Percentiles rank a stretch among this genome's conserved stretches.
Evolutionary conservation across 2,888 invertebrate genomes (phyloP).

Genomic region (Cheiracanthium punctorium): DNA sequence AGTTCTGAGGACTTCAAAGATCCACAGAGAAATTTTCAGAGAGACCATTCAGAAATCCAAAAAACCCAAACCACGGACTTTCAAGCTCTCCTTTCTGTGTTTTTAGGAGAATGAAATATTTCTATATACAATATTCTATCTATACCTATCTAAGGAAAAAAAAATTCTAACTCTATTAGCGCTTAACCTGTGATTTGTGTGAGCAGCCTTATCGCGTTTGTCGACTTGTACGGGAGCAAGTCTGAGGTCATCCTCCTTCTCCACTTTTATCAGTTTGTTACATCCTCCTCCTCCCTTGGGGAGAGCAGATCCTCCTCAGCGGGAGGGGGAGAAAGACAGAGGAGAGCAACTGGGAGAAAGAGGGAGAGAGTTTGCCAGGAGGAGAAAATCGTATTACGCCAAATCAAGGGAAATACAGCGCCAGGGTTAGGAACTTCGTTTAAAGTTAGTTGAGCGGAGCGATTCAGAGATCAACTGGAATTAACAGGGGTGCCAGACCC

Average conservation of each 20-base stretch:
- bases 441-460: too few relatives aligned
- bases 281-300: slow-evolving; percentile 58
- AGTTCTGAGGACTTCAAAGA: too few relatives aligned
- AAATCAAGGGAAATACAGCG: background rate
- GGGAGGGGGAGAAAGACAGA: slow-evolving; percentile 46
- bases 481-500: too few relatives aligned
- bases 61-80: too few relatives aligned
- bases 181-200: slow-evolving; percentile 47
- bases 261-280: slow-evolving; percentile 68
- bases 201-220: slow-evolving; percentile 48
- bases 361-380: background rate
- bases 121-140: too few relatives aligned
- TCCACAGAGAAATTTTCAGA: too few relatives aligned
- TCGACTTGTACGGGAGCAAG: slow-evolving; percentile 32
- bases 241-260: slow-evolving; percentile 63
- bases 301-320: slow-evolving; percentile 28
- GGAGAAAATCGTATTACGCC: background rate
- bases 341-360: background rate
- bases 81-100: too few relatives aligned
- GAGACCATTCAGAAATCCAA: too few relatives aligned
- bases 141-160: background rate
- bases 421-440: too few relatives aligned
- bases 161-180: slow-evolving; percentile 4
- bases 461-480: too few relatives aligned
- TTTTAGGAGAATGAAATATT: too few relatives aligned